A percentile compares a stretch with the other conserved stretches of the same genome.
Conservation (phyloP, 2,113 vertebrate species). For the Phrynosoma platyrhinos region DNA sequence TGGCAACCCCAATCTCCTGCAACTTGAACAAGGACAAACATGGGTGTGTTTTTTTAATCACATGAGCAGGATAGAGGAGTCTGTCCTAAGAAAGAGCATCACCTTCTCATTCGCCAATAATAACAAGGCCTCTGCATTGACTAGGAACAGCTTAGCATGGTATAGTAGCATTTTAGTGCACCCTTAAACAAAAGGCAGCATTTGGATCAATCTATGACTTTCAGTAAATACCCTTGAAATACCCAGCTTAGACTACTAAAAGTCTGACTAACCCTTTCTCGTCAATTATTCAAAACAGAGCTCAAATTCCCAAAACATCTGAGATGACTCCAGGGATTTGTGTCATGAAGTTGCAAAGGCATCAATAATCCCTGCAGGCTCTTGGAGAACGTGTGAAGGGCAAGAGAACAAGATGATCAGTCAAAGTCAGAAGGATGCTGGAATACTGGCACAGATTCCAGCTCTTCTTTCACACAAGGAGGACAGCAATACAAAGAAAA, state of each 20-base stretch:
- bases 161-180: background rate
- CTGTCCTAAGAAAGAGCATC: too few relatives aligned
- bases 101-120: too few relatives aligned
- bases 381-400: conserved; percentile 52
- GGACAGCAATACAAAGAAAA: background rate
- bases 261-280: conserved; percentile 59
- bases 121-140: background rate
- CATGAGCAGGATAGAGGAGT: too few relatives aligned
- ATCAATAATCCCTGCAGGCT: conserved; percentile 55
- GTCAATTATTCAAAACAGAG: conserved; percentile 84
- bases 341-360: conserved; percentile 69
- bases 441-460: background rate
- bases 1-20: too few relatives aligned
- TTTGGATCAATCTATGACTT: conserved; percentile 12
- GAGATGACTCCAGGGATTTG: conserved; percentile 75
- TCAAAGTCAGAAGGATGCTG: background rate
- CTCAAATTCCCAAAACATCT: conserved; percentile 64
- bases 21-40: too few relatives aligned
- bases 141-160: background rate
- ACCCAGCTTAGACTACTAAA: conserved; percentile 57
- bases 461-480: background rate
- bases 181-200: conserved; percentile 29
- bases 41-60: too few relatives aligned
- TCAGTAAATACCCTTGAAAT: conserved; percentile 52
- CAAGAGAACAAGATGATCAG: conserved; percentile 56